These are phyloP conservation scores for Halcyon badia DNA, from an alignment of 2,797 vertebrate species.

Conservation along the genomic window DNA sequence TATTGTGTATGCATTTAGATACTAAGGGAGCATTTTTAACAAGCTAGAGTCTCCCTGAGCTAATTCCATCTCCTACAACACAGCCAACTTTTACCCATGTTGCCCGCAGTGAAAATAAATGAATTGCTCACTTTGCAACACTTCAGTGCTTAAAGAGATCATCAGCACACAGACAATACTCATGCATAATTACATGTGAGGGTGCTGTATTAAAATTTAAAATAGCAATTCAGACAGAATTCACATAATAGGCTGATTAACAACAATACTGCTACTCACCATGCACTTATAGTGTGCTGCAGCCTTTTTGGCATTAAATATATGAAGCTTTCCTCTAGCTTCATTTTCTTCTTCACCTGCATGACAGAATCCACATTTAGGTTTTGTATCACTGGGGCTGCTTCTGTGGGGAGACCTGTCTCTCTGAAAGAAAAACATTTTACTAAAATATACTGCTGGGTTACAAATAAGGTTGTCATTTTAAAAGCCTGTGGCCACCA, in stretches of 20 bases:
- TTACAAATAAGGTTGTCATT: slow-evolving; percentile 46
- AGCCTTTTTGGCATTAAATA: slow-evolving; percentile 97
- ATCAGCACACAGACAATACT: slow-evolving; percentile 36
- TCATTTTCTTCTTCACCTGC: slow-evolving; percentile 97
- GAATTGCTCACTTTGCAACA: slow-evolving; percentile 39
- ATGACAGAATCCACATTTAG: slow-evolving; percentile 98
- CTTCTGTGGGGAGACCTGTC: slow-evolving; percentile 95
- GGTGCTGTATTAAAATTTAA: neutral
- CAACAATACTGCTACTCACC: slow-evolving; percentile 81
- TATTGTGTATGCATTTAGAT: neutral
- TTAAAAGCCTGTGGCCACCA: slow-evolving; percentile 69
- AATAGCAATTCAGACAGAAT: slow-evolving; percentile 9
- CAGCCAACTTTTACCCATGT: slow-evolving; percentile 40
- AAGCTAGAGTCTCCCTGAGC: slow-evolving; percentile 32
- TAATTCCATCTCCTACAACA: slow-evolving; percentile 39
- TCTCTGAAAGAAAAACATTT: slow-evolving; percentile 85
- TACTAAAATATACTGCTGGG: slow-evolving; percentile 74
- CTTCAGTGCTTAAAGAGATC: slow-evolving; percentile 33
- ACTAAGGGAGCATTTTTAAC: neutral
- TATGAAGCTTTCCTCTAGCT: slow-evolving; percentile 93
- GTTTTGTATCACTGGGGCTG: slow-evolving; percentile 92
- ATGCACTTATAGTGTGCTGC: slow-evolving; percentile 99
- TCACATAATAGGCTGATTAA: neutral
- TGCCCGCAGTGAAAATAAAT: slow-evolving; percentile 58
- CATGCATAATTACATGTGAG: slow-evolving; percentile 29